Conservation (phyloP, 2,888 invertebrate species). For the Bombylius major region DNA sequence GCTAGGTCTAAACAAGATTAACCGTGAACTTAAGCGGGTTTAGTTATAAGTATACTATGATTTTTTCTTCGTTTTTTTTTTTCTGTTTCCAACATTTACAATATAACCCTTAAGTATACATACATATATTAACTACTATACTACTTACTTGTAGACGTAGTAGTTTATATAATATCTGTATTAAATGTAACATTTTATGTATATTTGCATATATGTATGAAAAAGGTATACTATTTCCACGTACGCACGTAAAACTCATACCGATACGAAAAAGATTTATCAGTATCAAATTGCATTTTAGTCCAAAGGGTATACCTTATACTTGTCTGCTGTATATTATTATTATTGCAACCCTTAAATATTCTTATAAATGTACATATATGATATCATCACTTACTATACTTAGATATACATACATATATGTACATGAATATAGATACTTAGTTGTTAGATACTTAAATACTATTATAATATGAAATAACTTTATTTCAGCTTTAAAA, state of each 20-base stretch:
- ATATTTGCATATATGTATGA: neutral
- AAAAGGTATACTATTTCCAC: neutral
- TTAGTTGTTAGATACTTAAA: no score
- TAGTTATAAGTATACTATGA: neutral
- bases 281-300: neutral
- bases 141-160: no score
- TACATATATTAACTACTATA: neutral
- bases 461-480: no score
- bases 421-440: no score
- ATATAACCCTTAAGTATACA: neutral
- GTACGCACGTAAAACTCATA: neutral
- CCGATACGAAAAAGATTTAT: neutral
- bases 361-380: no score
- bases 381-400: no score
- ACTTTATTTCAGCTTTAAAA: no score
- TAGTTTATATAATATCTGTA: no score
- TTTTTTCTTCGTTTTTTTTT: neutral
- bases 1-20: slow-evolving; percentile 4
- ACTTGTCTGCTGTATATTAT: no score
- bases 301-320: no score
- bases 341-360: no score
- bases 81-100: neutral
- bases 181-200: neutral
- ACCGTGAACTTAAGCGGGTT: slow-evolving; percentile 6
- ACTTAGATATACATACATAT: no score